Base-by-base conservation (phyloP, 2,797 vertebrate species). In the Pipistrellus pygmaeus region DNA sequence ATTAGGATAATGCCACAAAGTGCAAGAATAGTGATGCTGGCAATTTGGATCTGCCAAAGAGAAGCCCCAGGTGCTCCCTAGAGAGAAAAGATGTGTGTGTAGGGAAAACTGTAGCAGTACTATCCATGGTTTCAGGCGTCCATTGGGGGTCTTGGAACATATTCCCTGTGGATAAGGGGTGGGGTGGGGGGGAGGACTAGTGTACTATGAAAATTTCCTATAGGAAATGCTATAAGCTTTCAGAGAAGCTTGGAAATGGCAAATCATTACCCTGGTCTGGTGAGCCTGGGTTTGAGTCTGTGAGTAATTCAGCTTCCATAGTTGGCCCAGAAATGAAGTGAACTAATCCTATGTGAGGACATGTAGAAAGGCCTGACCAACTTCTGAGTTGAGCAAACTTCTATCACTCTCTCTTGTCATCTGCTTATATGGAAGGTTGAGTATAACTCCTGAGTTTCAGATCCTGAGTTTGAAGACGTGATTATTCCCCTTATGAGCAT, bases 161-260 rank as follows among this genome's bases (percentile, higher is more conserved):
- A 55, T 57, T 8, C 53, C 21, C 21, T 78, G 32, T 57, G 12
- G 53, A 57, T 53, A 55, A 25, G 21, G 38, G 38, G 38, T 41
- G 38, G 38, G 38, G 1, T 2, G 4, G 32, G 32, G 14, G 8
- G 32, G 32, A 14, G 8, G 23, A 35, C 13, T 27, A 17, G 21
- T 38, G n/a, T 11, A 62, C 25, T 27, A 11, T 53, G 51, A 76
- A 53, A 66, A 71, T 91, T 91, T 91, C 32, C 25, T 44, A 1
- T 60, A 44, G 55, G 46, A 71, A 82, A 21, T 73, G n/a, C 17
- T 5, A 9, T 46, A 8, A 73, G 32, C 48, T 71, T 81, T 85
- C 66, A 72, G 48, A 87, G 76, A 87, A 6, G 20, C 82, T 90
- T 68, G 41, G 32, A 90, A 96, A 66, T 27, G 82, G n/a, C 18